Evolutionary conservation across 2,113 vertebrate species (phyloP).

Genomic region (Xiphophorus maculatus): DNA sequence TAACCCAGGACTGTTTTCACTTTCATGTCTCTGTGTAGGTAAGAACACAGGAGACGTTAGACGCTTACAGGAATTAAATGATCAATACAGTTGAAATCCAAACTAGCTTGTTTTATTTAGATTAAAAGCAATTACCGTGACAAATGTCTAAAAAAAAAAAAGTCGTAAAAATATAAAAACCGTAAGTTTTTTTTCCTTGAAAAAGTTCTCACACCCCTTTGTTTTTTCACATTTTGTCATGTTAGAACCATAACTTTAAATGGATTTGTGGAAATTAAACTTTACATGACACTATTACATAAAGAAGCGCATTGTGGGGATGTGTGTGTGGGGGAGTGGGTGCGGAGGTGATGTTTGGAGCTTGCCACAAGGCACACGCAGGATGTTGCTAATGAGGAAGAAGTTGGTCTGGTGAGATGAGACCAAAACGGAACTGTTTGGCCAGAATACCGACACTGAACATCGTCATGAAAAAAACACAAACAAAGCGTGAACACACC

Average conservation of each 20-base stretch:
- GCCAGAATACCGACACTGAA: no score
- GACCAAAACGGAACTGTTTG: background rate
- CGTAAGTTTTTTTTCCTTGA: no score
- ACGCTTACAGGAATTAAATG: background rate
- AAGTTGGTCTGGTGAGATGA: background rate
- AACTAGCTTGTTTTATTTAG: background rate
- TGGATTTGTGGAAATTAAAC: background rate
- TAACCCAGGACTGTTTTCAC: background rate
- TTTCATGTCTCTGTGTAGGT: background rate
- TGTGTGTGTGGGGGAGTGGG: no score
- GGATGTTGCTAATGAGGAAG: background rate
- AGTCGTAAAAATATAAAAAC: no score
- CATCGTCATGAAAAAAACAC: no score
- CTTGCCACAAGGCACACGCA: background rate
- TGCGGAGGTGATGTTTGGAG: background rate
- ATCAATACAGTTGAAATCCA: background rate
- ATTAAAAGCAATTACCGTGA: background rate
- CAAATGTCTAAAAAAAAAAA: no score
- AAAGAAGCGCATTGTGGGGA: background rate
- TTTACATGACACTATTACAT: background rate
- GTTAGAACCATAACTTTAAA: no score
- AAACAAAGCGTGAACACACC: no score
- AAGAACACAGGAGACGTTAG: no score
- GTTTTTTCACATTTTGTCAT: no score
- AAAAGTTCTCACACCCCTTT: no score